A percentile compares a stretch with the other conserved stretches of the same genome.
Evolutionary conservation across 2,113 vertebrate species (phyloP).

Genomic region (Bos indicus): DNA sequence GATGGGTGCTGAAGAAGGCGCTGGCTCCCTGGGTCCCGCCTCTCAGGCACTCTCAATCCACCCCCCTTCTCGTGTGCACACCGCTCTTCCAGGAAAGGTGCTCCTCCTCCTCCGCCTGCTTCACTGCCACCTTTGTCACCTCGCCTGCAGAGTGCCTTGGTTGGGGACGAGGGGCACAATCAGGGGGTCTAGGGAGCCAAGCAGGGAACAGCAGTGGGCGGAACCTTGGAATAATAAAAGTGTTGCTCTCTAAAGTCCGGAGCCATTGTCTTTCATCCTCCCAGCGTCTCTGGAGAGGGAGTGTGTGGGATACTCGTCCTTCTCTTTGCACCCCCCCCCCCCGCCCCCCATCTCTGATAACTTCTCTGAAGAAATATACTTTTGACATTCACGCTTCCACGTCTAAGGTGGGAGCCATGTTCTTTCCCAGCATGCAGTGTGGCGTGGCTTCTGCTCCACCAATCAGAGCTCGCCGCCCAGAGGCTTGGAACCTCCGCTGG

Average conservation of each 20-base stretch:
- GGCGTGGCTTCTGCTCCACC: background rate
- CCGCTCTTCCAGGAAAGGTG: constrained; percentile 30
- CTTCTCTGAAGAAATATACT: background rate
- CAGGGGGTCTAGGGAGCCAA: background rate
- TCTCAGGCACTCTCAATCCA: background rate
- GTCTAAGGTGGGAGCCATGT: background rate
- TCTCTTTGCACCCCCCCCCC: background rate
- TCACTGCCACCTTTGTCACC: background rate
- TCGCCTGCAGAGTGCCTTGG: background rate
- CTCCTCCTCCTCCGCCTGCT: background rate
- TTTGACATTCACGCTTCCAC: rapidly evolving
- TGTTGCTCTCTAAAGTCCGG: background rate
- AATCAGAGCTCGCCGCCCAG: rapidly evolving
- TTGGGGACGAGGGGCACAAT: background rate
- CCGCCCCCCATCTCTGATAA: background rate
- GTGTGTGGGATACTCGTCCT: no score
- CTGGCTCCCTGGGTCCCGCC: background rate
- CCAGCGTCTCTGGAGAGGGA: background rate
- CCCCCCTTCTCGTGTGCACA: background rate
- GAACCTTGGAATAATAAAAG: background rate
- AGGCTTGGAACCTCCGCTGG: rapidly evolving
- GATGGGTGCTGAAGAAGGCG: background rate
- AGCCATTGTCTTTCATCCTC: background rate
- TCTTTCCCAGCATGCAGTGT: background rate
- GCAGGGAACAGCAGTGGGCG: rapidly evolving